These are phyloP conservation scores for Threskiornis aethiopicus DNA, from an alignment of 2,797 vertebrate species.

Conservation along the genomic window DNA sequence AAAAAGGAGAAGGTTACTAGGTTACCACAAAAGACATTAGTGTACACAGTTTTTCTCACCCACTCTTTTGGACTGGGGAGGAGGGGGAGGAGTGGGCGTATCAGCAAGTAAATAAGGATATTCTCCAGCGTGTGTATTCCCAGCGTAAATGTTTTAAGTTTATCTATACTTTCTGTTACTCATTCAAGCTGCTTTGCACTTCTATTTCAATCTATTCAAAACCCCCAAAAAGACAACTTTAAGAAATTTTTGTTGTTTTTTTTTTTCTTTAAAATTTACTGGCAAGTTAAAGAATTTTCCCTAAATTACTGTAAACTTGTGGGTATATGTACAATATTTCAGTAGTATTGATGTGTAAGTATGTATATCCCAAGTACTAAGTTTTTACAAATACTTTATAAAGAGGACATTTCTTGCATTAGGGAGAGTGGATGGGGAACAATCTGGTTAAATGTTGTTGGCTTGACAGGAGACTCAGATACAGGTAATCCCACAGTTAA, in stretches of 20 bases:
- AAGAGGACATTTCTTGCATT: neutral
- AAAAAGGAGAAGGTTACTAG: constrained; percentile 20
- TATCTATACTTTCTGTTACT: neutral
- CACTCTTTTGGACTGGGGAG: neutral
- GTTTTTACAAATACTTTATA: neutral
- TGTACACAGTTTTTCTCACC: neutral
- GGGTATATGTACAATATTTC: neutral
- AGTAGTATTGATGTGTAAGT: neutral
- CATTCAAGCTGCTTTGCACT: neutral
- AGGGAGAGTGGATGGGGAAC: neutral
- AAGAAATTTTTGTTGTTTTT: neutral
- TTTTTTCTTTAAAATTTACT: neutral
- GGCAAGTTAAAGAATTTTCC: neutral
- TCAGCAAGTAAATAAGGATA: neutral
- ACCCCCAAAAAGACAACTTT: neutral
- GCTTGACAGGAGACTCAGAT: neutral
- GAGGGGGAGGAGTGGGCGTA: neutral
- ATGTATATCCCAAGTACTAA: neutral
- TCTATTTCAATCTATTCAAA: neutral
- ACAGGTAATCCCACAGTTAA: neutral
- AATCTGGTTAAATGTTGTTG: neutral
- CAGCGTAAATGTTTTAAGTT: neutral
- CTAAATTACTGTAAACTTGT: neutral
- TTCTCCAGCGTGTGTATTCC: neutral
- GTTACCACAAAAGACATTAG: constrained; percentile 14